phyloP scores from a whole-genome alignment of 1,140 invertebrate genomes.

The Halictus rubicundus region DNA sequence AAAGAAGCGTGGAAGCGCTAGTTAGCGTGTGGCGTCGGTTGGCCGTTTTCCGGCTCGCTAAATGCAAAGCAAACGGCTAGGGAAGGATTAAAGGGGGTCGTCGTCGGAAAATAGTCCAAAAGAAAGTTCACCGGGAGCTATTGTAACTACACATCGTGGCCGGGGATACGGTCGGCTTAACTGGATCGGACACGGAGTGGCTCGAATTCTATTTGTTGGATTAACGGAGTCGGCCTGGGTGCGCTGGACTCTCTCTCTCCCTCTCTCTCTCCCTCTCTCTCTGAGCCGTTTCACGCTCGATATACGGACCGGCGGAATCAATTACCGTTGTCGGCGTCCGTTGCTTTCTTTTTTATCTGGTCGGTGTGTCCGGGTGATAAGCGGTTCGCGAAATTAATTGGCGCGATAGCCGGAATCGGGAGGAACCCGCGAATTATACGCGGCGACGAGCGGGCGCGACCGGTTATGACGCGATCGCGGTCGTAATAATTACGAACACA shows the following conservation, averaged over 20 bases:
- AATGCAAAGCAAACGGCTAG: constrained; percentile 17
- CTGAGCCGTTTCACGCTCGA: constrained; percentile 20
- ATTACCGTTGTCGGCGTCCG: constrained; percentile 22
- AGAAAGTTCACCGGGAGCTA: background rate
- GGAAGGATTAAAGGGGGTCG: constrained; percentile 13
- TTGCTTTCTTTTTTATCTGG: background rate
- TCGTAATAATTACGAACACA: constrained; percentile 23
- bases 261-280: background rate
- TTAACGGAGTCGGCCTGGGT: constrained; percentile 41
- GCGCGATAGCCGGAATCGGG: background rate
- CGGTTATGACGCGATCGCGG: background rate
- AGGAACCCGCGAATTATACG: background rate
- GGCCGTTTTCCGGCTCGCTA: constrained; percentile 11
- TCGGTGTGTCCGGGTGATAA: background rate
- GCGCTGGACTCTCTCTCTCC: background rate
- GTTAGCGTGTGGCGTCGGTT: background rate
- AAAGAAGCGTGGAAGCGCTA: no score
- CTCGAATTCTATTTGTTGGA: constrained; percentile 56
- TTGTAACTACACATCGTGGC: constrained; percentile 14
- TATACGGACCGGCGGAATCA: constrained; percentile 35
- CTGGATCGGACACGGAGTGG: constrained; percentile 36
- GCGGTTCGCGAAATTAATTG: constrained; percentile 25
- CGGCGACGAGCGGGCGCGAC: background rate
- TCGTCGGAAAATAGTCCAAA: constrained; percentile 20
- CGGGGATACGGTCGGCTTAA: constrained; percentile 34